phyloP scores from a whole-genome alignment of 2,797 vertebrate genomes.

The Schizopygopsis pylzovi region DNA sequence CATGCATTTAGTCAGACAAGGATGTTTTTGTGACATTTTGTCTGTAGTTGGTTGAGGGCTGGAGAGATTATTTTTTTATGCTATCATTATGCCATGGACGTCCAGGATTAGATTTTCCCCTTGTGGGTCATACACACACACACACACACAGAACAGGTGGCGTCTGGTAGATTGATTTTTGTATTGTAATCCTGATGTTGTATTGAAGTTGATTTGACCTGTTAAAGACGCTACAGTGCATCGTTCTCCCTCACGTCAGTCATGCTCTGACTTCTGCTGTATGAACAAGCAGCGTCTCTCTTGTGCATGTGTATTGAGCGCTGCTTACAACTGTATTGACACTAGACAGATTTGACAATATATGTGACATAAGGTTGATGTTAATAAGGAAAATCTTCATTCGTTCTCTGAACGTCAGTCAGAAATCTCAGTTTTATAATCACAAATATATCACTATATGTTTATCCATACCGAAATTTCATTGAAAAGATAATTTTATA shows the following conservation, averaged over 20 bases:
- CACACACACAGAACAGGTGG: neutral
- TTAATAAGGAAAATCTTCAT: neutral
- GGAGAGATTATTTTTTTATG: slow-evolving; percentile 34
- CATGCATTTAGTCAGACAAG: neutral
- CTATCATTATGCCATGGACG: slow-evolving; percentile 65
- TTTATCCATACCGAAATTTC: neutral
- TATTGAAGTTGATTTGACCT: slow-evolving; percentile 65
- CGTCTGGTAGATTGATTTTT: slow-evolving; percentile 76
- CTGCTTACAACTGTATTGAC: neutral
- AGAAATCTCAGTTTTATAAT: neutral
- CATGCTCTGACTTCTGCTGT: neutral
- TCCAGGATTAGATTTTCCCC: slow-evolving; percentile 70
- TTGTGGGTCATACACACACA: slow-evolving; percentile 64
- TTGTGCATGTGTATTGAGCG: neutral
- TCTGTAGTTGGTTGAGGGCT: slow-evolving; percentile 39
- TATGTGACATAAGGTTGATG: neutral
- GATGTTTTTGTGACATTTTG: neutral
- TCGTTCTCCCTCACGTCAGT: slow-evolving; percentile 62
- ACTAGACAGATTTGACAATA: neutral
- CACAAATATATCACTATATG: too few relatives aligned
- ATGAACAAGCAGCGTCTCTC: neutral
- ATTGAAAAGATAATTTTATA: neutral
- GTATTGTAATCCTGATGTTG: slow-evolving; percentile 73
- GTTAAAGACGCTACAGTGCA: slow-evolving; percentile 65
- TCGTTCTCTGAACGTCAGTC: neutral